Conservation (phyloP, 2,113 vertebrate genomes). For the Lota lota region DNA sequence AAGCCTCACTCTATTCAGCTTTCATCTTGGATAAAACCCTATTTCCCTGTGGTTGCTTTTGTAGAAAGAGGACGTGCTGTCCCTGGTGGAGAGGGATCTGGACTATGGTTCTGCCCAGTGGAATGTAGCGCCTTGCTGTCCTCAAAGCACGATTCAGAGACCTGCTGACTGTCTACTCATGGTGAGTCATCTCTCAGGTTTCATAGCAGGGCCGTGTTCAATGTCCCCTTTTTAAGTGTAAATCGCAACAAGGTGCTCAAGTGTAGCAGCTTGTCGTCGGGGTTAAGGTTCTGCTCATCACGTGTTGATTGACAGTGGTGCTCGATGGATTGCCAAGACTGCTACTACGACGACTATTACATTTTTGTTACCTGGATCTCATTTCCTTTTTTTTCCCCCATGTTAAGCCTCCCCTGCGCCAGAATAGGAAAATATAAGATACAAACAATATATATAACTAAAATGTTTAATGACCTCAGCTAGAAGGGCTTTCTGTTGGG, state of each 20-base stretch:
- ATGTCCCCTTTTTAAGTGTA: constrained; percentile 6
- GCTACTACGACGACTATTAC: too few species aligned
- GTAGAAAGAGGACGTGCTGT: constrained; percentile 39
- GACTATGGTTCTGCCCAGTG: constrained; percentile 39
- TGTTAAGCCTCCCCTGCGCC: too few species aligned
- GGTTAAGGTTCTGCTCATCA: background rate
- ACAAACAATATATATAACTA: too few species aligned
- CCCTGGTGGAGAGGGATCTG: constrained; percentile 42
- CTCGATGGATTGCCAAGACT: background rate
- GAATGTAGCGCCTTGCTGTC: constrained; percentile 56
- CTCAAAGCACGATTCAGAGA: constrained; percentile 53
- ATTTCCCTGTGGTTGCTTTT: constrained; percentile 35
- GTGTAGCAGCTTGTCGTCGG: background rate
- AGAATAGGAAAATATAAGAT: too few species aligned
- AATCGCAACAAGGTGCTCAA: background rate
- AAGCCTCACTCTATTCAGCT: constrained; percentile 11
- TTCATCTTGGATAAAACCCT: constrained; percentile 8
- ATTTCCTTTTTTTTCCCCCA: too few species aligned
- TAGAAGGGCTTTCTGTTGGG: background rate
- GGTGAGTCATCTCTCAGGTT: constrained; percentile 55
- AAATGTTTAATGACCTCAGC: background rate
- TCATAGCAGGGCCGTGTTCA: constrained; percentile 6
- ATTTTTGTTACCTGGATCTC: too few species aligned
- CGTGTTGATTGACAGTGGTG: background rate
- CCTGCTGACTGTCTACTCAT: constrained; percentile 49